These are phyloP conservation scores for Athripsodes cinereus DNA, from an alignment of 2,888 invertebrate species.

Conservation along the genomic window DNA sequence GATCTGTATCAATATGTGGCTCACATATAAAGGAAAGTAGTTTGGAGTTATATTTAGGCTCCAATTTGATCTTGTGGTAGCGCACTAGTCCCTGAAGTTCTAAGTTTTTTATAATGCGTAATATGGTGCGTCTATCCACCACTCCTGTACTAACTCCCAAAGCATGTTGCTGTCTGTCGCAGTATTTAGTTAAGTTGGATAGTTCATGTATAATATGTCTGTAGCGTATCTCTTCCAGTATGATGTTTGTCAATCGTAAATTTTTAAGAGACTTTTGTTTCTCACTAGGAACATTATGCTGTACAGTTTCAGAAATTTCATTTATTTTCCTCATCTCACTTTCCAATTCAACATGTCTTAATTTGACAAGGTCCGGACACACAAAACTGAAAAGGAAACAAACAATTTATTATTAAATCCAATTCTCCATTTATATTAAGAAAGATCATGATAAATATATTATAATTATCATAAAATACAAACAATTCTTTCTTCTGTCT, in stretches of 20 bases:
- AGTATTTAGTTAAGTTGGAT: conserved; percentile 44
- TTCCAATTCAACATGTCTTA: conserved; percentile 12
- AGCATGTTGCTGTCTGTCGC: conserved; percentile 47
- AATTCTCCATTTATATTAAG: too few relatives aligned
- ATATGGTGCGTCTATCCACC: conserved; percentile 60
- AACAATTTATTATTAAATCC: too few relatives aligned
- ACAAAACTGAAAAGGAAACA: conserved; percentile 18
- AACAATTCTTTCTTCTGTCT: neutral
- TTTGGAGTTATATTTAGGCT: conserved; percentile 39
- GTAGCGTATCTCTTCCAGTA: conserved; percentile 54
- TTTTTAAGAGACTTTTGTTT: conserved; percentile 4
- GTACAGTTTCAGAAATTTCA: conserved; percentile 3
- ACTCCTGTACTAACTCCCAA: conserved; percentile 48
- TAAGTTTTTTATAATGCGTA: conserved; percentile 53
- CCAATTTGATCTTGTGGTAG: conserved; percentile 46
- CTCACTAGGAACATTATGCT: neutral
- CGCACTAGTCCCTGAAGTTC: conserved; percentile 52
- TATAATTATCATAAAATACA: neutral
- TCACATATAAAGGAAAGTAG: conserved; percentile 50
- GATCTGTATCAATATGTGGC: conserved; percentile 40
- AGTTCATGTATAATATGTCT: conserved; percentile 54
- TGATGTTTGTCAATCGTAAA: conserved; percentile 53
- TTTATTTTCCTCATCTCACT: neutral
- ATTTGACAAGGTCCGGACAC: conserved; percentile 19
- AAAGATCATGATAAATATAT: too few relatives aligned